phyloP scores from a whole-genome alignment of 2,797 vertebrate species.

The Limnodromus scolopaceus region DNA sequence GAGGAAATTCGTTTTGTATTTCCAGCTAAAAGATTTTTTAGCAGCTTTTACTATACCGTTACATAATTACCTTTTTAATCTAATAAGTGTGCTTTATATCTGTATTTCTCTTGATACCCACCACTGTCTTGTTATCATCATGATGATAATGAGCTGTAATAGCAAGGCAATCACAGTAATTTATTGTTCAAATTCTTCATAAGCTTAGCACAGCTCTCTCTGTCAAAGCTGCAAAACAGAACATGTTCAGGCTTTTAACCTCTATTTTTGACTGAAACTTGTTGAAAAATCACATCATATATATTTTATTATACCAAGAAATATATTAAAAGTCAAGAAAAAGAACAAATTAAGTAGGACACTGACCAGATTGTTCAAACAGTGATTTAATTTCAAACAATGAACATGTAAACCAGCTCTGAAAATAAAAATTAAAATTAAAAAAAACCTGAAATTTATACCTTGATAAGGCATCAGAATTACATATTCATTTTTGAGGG shows the following conservation, averaged over 20 bases:
- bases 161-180: not conserved
- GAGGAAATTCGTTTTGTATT: not conserved
- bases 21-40: not conserved
- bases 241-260: not conserved
- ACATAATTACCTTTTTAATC: not conserved
- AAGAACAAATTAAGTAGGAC: not conserved
- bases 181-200: not conserved
- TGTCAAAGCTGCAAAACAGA: not conserved
- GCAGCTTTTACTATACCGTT: not conserved
- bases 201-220: not conserved
- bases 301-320: not conserved
- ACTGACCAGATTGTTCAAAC: not conserved
- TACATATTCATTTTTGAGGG: not conserved
- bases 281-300: not conserved
- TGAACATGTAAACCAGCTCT: not conserved
- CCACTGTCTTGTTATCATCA: not conserved
- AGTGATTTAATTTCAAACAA: not conserved
- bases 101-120: not conserved
- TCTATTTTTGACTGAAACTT: not conserved
- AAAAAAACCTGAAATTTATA: fast-evolving
- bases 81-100: not conserved
- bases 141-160: not conserved
- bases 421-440: not conserved
- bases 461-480: not conserved
- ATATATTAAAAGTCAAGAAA: not conserved